Evolutionary conservation across 2,113 vertebrate genomes (phyloP).

Genomic region (Coturnix japonica): DNA sequence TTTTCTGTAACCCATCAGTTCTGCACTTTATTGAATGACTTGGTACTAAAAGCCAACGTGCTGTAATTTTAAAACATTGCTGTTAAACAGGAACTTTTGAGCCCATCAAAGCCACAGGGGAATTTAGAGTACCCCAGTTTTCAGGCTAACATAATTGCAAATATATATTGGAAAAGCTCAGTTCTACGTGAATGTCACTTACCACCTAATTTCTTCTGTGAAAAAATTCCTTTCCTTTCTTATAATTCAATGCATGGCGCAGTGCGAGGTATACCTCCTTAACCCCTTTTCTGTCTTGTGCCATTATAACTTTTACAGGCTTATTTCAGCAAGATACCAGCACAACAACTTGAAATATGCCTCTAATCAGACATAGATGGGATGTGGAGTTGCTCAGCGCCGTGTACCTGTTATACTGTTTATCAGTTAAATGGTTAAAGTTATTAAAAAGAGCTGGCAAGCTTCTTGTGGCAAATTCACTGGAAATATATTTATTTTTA

Average conservation of each 20-base stretch:
- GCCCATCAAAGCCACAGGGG: not conserved
- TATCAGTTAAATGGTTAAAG: constrained; percentile 20
- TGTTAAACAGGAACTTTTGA: not conserved
- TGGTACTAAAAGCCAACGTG: not conserved
- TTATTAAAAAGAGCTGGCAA: not conserved
- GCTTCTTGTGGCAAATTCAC: constrained; percentile 9
- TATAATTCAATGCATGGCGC: not conserved
- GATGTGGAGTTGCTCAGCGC: not conserved
- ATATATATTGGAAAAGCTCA: not conserved
- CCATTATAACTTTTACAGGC: not conserved
- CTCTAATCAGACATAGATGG: not conserved
- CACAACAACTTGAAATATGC: not conserved
- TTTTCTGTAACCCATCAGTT: constrained; percentile 39
- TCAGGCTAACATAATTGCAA: constrained; percentile 16
- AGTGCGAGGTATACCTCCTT: not conserved
- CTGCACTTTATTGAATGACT: constrained; percentile 17
- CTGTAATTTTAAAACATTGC: constrained; percentile 28
- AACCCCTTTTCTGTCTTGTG: not conserved
- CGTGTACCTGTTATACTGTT: not conserved
- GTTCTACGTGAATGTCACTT: not conserved
- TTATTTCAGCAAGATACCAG: not conserved
- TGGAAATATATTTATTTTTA: constrained; percentile 58
- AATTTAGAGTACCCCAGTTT: not conserved
- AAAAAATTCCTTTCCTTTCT: not conserved
- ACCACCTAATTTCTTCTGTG: not conserved